phyloP scores from a whole-genome alignment of 2,113 vertebrate species.

The Guaruba guarouba region DNA sequence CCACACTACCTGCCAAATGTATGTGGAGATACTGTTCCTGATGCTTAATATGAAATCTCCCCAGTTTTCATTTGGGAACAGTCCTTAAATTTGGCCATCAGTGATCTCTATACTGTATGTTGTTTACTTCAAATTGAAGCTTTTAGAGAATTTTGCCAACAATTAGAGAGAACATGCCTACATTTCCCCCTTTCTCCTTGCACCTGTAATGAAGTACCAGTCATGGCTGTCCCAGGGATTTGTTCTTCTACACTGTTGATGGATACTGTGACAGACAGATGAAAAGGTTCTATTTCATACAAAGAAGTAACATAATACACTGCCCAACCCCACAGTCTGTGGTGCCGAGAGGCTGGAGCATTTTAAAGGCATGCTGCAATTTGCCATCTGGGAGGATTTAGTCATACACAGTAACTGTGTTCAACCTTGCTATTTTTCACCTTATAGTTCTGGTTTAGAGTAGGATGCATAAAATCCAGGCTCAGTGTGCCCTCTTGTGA shows the following conservation, averaged over 20 bases:
- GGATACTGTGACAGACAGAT: no score
- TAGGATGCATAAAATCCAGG: not conserved
- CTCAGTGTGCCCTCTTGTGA: conserved; percentile 13
- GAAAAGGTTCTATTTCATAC: not conserved
- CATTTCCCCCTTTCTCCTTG: not conserved
- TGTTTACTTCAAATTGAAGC: not conserved
- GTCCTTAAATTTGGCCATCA: not conserved
- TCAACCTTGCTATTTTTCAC: not conserved
- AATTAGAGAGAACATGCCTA: not conserved
- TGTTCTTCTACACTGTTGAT: not conserved
- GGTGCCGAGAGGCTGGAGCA: not conserved
- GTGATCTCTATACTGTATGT: not conserved
- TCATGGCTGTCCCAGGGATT: not conserved
- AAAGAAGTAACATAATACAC: not conserved
- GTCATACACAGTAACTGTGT: not conserved
- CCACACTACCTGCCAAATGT: not conserved
- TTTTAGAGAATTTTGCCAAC: not conserved
- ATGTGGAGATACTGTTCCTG: not conserved
- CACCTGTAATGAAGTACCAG: not conserved
- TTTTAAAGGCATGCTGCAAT: not conserved
- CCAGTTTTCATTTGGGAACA: not conserved
- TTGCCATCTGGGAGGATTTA: not conserved
- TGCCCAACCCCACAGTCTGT: no score
- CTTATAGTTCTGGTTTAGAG: not conserved
- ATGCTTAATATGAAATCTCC: not conserved